Base-by-base conservation (phyloP, 1,140 invertebrate species). In the Eubasilissa regina region DNA sequence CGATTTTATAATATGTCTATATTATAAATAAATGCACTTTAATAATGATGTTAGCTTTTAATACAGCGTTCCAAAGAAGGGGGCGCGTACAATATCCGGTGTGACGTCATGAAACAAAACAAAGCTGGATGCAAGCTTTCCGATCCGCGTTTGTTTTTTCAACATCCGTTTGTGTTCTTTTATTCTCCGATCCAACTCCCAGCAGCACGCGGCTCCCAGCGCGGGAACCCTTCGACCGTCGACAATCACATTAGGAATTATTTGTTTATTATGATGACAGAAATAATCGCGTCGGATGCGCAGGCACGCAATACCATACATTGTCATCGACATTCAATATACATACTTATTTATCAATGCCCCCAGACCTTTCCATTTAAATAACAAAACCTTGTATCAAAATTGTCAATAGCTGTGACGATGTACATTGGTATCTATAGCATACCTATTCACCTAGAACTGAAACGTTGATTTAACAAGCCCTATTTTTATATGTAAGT, bases 111-210 rank as follows among this genome's bases (percentile, higher is more conserved):
- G 47, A 43, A 21, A 66, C 47, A 58, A 55, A 77, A 68, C 75
- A 76, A 76, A 72, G 66, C 79, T 51, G 45, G 73, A 44, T 80
- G 78, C 73, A 56, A 45, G 73, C 74, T 48, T 51, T 80, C 72
- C 13, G 64, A 73, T 77, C 56, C 11, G 15, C 25, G 55, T 80
- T 80, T 80, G 51, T 80, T 80, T 73, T 80, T 73, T 70, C 79
- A 77, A 80, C 79, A 80, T 80, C 79, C 79, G 79, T 77, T 80
- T 78, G 55, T 78, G 53, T 78, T 80, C 75, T 77, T 80, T 80
- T 80, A 77, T 80, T 66, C 74, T 76, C 74, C 74, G 47, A 76
- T 80, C 48, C 73, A 66, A 47, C 74, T 64, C 70, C 53, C 62
- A 72, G 44, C 56, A 45, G n/a, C n/a, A n/a, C n/a, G n/a, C n/a